These are phyloP conservation scores for Lanistes nyassanus DNA, from an alignment of 1,140 invertebrate species.

Conservation along the genomic window DNA sequence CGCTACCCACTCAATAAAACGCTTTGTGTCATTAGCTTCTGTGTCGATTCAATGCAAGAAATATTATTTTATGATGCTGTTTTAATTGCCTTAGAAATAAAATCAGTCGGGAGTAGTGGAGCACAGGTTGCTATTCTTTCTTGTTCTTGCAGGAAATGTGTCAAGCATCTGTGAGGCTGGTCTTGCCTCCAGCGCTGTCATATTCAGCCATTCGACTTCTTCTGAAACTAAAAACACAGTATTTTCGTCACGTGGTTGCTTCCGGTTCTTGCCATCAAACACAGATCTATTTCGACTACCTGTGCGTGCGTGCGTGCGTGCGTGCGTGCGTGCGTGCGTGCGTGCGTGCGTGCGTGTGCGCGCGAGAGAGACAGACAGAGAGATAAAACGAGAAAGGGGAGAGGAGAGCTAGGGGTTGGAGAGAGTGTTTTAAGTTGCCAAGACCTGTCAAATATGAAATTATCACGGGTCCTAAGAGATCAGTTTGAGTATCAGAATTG, in stretches of 20 bases:
- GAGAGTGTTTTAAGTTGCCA: neutral
- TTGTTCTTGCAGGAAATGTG: no score
- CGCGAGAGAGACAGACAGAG: constrained; percentile 8
- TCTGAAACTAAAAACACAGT: neutral
- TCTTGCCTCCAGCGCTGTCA: constrained; percentile 7
- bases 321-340: constrained; percentile 18
- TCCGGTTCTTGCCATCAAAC: neutral
- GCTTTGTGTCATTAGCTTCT: no score
- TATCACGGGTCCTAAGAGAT: neutral
- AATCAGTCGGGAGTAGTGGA: no score
- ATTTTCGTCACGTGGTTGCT: neutral
- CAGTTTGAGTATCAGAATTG: neutral
- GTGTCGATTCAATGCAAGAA: no score
- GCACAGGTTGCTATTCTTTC: no score
- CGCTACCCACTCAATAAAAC: no score
- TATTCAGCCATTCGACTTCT: constrained; percentile 3
- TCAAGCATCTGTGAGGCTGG: constrained; percentile 9
- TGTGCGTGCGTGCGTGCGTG: constrained; percentile 14
- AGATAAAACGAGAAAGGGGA: neutral
- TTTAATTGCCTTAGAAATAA: no score
- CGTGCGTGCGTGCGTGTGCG: constrained; percentile 4
- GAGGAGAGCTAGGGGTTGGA: neutral
- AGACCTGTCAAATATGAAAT: neutral
- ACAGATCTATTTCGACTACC: neutral
- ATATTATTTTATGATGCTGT: no score